Conservation (phyloP, 2,888 invertebrate genomes). For the Sturmia bella region DNA sequence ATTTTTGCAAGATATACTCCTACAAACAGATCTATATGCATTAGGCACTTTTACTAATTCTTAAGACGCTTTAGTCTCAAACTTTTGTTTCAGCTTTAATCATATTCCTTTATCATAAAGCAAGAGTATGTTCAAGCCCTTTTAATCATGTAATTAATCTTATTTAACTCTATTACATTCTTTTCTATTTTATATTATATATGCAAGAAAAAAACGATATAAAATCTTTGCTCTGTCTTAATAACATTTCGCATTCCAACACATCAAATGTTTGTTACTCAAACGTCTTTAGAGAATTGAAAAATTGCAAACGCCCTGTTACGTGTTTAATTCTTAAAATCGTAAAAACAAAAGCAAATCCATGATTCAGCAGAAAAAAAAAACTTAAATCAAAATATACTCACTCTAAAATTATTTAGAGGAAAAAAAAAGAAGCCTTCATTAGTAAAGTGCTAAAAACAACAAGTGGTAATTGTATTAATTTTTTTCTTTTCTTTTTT, state of each 20-base stretch:
- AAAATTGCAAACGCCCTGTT: constrained; percentile 49
- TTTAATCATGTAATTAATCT: too few relatives aligned
- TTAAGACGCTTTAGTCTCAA: too few relatives aligned
- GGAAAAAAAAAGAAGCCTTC: constrained; percentile 45
- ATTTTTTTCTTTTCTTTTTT: constrained; percentile 35
- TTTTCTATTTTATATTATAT: too few relatives aligned
- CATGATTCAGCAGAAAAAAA: constrained; percentile 55
- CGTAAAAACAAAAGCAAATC: not conserved
- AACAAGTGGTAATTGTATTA: constrained; percentile 51
- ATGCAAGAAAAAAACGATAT: not conserved
- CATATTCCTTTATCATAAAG: too few relatives aligned
- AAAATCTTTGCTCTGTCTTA: not conserved
- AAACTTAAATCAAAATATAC: constrained; percentile 29
- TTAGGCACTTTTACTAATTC: too few relatives aligned
- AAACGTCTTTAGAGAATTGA: constrained; percentile 27
- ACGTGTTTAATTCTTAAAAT: constrained; percentile 46
- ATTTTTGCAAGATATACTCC: too few relatives aligned
- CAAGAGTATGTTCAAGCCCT: too few relatives aligned
- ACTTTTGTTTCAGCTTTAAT: too few relatives aligned
- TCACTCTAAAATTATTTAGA: constrained; percentile 20
- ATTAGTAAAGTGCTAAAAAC: constrained; percentile 50
- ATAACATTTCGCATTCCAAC: constrained; percentile 12
- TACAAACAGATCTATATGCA: too few relatives aligned
- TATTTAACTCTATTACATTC: too few relatives aligned
- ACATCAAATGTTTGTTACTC: constrained; percentile 26